Evolutionary conservation across 2,113 vertebrate genomes (phyloP).

Genomic region (Forbesichthys papilliferus): DNA sequence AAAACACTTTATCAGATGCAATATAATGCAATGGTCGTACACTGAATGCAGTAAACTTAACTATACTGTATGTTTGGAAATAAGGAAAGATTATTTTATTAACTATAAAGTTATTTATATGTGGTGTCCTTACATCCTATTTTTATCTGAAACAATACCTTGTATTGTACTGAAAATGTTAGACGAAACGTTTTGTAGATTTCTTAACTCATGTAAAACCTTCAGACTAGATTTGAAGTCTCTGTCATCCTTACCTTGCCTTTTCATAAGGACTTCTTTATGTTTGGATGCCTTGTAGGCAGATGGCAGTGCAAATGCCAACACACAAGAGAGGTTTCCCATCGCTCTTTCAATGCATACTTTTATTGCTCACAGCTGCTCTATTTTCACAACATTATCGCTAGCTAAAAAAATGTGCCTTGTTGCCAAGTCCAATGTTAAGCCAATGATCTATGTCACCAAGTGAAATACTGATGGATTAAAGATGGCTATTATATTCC

Average conservation of each 20-base stretch:
- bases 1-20: background rate
- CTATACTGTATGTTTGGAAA: background rate
- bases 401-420: constrained; percentile 8
- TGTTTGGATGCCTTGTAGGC: constrained; percentile 25
- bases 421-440: constrained; percentile 14
- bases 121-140: background rate
- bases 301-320: constrained; percentile 50
- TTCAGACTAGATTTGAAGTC: constrained; percentile 31
- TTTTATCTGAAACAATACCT: background rate
- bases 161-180: too few species aligned
- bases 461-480: background rate
- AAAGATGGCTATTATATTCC: background rate
- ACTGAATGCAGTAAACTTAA: background rate
- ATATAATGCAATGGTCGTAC: background rate
- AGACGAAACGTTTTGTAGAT: background rate
- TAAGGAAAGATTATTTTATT: constrained; percentile 1
- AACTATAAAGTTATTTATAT: background rate
- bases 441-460: constrained; percentile 18
- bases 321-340: constrained; percentile 70
- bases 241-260: constrained; percentile 28
- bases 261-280: constrained; percentile 57
- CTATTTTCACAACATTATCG: constrained; percentile 31
- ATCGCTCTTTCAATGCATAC: constrained; percentile 49
- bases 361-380: constrained; percentile 79
- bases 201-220: constrained; percentile 20